phyloP scores from a whole-genome alignment of 2,113 vertebrate species.

The Laticauda laticaudata region DNA sequence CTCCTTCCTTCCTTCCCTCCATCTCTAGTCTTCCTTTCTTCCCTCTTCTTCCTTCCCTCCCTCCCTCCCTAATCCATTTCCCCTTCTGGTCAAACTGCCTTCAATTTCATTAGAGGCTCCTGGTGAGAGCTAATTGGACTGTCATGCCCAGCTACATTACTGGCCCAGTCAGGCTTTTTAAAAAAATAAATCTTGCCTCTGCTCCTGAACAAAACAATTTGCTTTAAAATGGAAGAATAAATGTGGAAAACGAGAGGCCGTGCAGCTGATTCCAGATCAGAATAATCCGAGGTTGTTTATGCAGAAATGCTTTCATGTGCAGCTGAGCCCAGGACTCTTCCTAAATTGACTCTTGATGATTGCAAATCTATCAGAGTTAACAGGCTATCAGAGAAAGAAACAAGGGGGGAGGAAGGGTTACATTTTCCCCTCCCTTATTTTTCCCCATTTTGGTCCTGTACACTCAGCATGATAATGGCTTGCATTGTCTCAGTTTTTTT shows the following conservation, averaged over 20 bases:
- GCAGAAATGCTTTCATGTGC: slow-evolving; percentile 5
- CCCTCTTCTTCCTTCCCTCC: too few species aligned
- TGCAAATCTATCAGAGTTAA: slow-evolving; percentile 43
- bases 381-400: slow-evolving; percentile 33
- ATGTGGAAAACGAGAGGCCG: slow-evolving; percentile 6
- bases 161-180: slow-evolving; percentile 5
- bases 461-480: not conserved
- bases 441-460: not conserved
- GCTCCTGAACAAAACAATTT: fast-evolving
- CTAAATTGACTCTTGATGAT: slow-evolving; percentile 46
- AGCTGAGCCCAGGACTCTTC: not conserved
- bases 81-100: not conserved
- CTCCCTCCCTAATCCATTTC: not conserved
- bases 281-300: not conserved
- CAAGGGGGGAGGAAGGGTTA: not conserved
- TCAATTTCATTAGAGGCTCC: not conserved
- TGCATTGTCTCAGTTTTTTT: not conserved
- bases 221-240: slow-evolving; percentile 30
- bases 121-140: not conserved
- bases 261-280: slow-evolving; percentile 25
- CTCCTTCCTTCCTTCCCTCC: too few species aligned
- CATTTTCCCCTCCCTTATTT: slow-evolving; percentile 13
- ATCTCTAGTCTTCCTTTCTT: too few species aligned
- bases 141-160: slow-evolving; percentile 17
- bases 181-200: not conserved